Percentiles rank a stretch among this genome's conserved stretches.
Conservation (phyloP, 2,888 invertebrate genomes). For the Oscheius sp. region DNA sequence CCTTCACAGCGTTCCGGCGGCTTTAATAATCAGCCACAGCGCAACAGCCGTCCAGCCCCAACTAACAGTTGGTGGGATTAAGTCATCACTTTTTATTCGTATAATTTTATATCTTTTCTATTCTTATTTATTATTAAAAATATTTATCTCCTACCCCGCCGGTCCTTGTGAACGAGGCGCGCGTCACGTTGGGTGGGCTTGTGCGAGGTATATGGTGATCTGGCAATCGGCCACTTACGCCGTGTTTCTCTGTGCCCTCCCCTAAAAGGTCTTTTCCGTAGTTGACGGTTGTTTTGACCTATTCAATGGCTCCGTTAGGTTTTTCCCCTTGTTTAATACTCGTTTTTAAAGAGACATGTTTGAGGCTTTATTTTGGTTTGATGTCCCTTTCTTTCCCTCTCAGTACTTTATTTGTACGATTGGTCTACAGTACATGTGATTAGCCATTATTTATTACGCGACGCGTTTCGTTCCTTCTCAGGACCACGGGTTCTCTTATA, state of each 20-base stretch:
- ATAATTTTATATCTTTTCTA: background rate
- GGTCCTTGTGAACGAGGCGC: constrained; percentile 34
- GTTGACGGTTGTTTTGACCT: constrained; percentile 30
- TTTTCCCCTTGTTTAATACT: constrained; percentile 19
- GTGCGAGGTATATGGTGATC: constrained; percentile 37
- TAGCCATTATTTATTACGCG: constrained; percentile 33
- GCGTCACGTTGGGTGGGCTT: constrained; percentile 38
- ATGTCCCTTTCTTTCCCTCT: background rate
- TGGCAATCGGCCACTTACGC: constrained; percentile 14
- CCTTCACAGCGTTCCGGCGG: constrained; percentile 37
- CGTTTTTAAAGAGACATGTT: background rate
- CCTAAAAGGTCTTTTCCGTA: constrained; percentile 20
- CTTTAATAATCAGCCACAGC: constrained; percentile 35
- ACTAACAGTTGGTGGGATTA: constrained; percentile 40
- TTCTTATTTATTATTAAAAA: constrained; percentile 6
- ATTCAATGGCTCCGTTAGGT: constrained; percentile 30
- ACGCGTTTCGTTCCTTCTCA: constrained; percentile 36
- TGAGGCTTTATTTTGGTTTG: constrained; percentile 4
- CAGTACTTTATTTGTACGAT: background rate
- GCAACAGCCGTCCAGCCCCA: constrained; percentile 29
- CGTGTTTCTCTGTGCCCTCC: constrained; percentile 36
- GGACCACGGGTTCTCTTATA: constrained; percentile 36
- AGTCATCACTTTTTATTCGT: background rate
- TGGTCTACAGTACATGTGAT: constrained; percentile 14
- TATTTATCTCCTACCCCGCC: constrained; percentile 13